phyloP scores from a whole-genome alignment of 2,797 vertebrate genomes.

The Sorex maritimensis region DNA sequence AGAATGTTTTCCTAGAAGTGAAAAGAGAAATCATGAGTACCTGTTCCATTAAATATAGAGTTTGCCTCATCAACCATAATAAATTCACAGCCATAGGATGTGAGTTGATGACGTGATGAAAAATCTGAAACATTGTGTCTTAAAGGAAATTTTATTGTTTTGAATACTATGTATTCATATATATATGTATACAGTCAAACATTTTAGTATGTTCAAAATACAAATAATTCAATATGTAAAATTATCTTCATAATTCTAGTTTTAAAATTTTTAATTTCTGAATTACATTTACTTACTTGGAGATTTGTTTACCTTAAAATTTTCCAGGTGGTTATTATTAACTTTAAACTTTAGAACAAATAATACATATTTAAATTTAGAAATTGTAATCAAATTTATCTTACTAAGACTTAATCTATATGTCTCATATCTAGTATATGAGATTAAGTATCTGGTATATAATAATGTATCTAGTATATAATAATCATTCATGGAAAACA shows the following conservation, averaged over 20 bases:
- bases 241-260: conserved; percentile 42
- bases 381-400: conserved; percentile 63
- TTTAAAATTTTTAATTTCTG: conserved; percentile 43
- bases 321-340: conserved; percentile 67
- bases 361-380: conserved; percentile 68
- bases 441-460: neutral
- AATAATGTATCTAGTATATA: conserved; percentile 29
- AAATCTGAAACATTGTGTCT: conserved; percentile 28
- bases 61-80: neutral
- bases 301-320: conserved; percentile 24
- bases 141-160: conserved; percentile 43
- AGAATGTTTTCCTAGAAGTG: neutral
- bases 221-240: conserved; percentile 26
- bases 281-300: conserved; percentile 53
- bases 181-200: neutral
- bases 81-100: neutral
- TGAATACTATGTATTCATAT: conserved; percentile 1
- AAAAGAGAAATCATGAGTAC: conserved; percentile 21
- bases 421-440: neutral
- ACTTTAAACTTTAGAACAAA: conserved; percentile 38
- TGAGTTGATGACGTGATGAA: neutral
- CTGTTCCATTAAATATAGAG: conserved; percentile 12
- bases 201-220: conserved; percentile 55
- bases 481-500: conserved; percentile 53
- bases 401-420: neutral